These are phyloP conservation scores for Aphrophora alni DNA, from an alignment of 2,888 invertebrate genomes.

Conservation along the genomic window DNA sequence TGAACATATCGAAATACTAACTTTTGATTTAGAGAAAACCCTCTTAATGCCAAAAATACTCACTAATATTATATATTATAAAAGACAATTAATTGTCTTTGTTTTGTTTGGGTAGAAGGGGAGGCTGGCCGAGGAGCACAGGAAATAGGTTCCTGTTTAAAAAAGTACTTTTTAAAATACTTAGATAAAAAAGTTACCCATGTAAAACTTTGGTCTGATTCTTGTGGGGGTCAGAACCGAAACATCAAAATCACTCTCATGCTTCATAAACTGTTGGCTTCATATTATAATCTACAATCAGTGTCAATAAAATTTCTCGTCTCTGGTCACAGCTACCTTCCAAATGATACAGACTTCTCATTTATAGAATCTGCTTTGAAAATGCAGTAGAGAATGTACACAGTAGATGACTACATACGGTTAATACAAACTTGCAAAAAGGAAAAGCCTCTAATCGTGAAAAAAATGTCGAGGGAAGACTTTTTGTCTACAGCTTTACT, in stretches of 20 bases:
- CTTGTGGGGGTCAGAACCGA: not conserved
- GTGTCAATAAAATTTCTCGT: constrained; percentile 41
- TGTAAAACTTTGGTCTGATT: no score
- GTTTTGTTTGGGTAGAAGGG: no score
- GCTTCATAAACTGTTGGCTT: constrained; percentile 36
- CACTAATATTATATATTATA: no score
- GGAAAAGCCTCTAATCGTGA: constrained; percentile 22
- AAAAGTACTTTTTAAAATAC: no score
- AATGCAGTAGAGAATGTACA: constrained; percentile 20
- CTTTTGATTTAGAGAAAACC: no score
- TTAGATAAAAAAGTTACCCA: no score
- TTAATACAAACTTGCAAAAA: not conserved
- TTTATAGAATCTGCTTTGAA: constrained; percentile 40
- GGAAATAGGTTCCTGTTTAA: no score
- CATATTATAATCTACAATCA: constrained; percentile 29
- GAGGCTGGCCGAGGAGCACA: no score
- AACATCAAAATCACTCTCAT: constrained; percentile 37
- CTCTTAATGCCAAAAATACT: no score
- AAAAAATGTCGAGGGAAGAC: constrained; percentile 24
- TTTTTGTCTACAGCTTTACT: constrained; percentile 17
- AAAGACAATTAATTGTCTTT: no score
- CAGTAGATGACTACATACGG: not conserved
- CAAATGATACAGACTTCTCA: constrained; percentile 44
- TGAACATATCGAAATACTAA: no score
- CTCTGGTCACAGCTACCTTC: constrained; percentile 43